Conservation (phyloP, 2,888 invertebrate genomes). For the Malthinus seriepunctatus region DNA sequence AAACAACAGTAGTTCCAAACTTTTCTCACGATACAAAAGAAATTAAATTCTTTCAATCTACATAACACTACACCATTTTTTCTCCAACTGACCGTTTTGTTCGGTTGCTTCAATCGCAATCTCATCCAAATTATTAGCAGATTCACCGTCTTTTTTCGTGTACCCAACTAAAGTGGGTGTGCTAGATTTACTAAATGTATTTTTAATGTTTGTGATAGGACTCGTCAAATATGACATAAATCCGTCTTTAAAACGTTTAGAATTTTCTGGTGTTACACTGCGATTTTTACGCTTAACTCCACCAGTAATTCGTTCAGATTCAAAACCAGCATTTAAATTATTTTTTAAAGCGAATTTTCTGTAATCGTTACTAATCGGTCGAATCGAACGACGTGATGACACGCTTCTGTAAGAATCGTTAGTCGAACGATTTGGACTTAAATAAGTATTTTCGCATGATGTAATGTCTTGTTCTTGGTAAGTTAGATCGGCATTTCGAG, state of each 20-base stretch:
- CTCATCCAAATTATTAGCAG: constrained; percentile 35
- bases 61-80: constrained; percentile 49
- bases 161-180: constrained; percentile 49
- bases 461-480: constrained; percentile 28
- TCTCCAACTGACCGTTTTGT: constrained; percentile 35
- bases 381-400: constrained; percentile 31
- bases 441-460: constrained; percentile 22
- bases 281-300: constrained; percentile 44
- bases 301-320: constrained; percentile 37
- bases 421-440: constrained; percentile 41
- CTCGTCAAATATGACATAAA: constrained; percentile 44
- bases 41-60: constrained; percentile 35
- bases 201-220: constrained; percentile 43
- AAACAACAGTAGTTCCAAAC: too few relatives aligned
- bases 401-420: constrained; percentile 41
- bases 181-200: constrained; percentile 40
- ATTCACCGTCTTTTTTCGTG: constrained; percentile 39
- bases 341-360: constrained; percentile 14
- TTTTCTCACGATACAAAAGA: not conserved
- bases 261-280: constrained; percentile 40
- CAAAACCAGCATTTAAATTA: constrained; percentile 28
- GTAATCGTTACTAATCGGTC: constrained; percentile 21
- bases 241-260: constrained; percentile 40
- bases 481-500: constrained; percentile 41
- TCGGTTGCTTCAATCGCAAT: constrained; percentile 32